Percentiles rank a stretch among this genome's conserved stretches.
phyloP scores from a whole-genome alignment of 2,797 vertebrate species.

The Diglossa cyanea region DNA sequence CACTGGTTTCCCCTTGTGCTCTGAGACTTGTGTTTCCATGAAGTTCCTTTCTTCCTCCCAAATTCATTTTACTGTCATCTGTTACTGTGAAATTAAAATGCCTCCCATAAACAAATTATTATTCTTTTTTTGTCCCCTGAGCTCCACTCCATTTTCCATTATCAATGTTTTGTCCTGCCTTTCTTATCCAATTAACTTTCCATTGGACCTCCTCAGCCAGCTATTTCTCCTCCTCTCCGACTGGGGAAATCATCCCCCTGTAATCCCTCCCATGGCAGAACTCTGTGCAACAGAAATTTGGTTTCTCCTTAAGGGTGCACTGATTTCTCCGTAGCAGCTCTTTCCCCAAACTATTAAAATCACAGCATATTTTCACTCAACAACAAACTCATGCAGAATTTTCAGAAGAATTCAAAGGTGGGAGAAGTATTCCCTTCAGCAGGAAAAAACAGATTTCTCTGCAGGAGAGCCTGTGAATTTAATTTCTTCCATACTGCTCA shows the following conservation, averaged over 20 bases:
- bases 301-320: constrained; percentile 4
- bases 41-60: not conserved
- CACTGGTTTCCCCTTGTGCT: not conserved
- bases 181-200: constrained; percentile 8
- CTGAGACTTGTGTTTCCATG: not conserved
- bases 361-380: not conserved
- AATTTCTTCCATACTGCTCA: not conserved
- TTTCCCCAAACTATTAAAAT: constrained; percentile 5
- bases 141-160: not conserved
- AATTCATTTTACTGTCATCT: constrained; percentile 16
- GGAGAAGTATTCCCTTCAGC: not conserved
- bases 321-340: not conserved
- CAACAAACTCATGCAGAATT: not conserved
- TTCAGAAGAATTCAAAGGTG: not conserved
- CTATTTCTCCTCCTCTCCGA: not conserved
- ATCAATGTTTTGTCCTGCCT: not conserved
- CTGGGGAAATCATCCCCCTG: not conserved
- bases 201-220: not conserved
- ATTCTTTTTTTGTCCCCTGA: not conserved
- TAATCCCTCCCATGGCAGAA: not conserved
- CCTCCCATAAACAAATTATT: constrained; percentile 29
- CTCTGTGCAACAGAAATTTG: not conserved
- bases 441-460: not conserved
- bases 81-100: constrained; percentile 36
- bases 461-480: not conserved